Evolutionary conservation across 35 echinoderm and acorn worm genomes (phyloP).

Genomic region (Eucidaris tribuloides): DNA sequence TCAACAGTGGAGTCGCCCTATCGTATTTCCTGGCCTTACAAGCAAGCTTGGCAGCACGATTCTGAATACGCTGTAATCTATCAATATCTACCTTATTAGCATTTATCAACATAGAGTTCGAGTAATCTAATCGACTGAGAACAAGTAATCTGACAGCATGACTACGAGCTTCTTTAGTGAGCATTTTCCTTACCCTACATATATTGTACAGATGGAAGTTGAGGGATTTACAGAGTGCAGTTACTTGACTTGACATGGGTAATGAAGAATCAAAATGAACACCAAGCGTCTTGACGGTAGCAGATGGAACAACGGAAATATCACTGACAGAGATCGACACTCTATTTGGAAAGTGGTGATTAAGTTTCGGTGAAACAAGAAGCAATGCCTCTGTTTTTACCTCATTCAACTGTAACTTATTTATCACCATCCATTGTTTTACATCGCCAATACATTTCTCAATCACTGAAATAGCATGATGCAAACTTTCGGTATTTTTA

Average conservation of each 20-base stretch:
- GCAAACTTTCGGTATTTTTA: neutral
- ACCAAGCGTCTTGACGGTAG: neutral
- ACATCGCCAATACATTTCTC: neutral
- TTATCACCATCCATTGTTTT: neutral
- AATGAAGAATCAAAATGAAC: neutral
- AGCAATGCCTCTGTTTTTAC: conserved; percentile 9
- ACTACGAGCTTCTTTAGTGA: neutral
- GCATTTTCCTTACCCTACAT: neutral
- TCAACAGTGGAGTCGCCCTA: neutral
- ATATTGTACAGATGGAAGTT: conserved; percentile 7
- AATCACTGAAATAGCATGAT: neutral
- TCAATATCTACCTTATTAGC: neutral
- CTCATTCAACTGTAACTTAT: neutral
- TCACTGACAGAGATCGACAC: neutral
- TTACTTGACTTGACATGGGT: neutral
- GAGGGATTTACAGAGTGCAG: conserved; percentile 22
- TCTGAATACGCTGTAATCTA: neutral
- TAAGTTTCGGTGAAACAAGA: neutral
- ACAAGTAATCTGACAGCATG: neutral
- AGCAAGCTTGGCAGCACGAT: neutral
- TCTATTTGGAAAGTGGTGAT: neutral
- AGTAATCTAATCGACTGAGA: neutral
- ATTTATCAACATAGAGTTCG: neutral
- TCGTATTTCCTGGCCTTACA: neutral
- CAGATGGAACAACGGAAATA: neutral